A percentile compares a stretch with the other conserved stretches of the same genome.
phyloP scores from a whole-genome alignment of 92 coral and sea anemone species.

The Pocillopora grandis region DNA sequence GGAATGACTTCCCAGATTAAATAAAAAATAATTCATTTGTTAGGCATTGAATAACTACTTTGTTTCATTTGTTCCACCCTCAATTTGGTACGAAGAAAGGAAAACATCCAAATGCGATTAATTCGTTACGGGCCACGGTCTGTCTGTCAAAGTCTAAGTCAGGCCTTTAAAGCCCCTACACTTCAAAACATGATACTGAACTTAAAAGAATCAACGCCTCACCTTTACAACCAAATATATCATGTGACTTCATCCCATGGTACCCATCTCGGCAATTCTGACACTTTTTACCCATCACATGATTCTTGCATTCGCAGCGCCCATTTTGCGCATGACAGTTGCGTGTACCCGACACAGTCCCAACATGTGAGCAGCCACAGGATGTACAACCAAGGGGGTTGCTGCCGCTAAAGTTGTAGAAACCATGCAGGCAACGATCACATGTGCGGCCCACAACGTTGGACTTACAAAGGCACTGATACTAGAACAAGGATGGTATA shows the following conservation, averaged over 20 bases:
- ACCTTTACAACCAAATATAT: constrained; percentile 92
- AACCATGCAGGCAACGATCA: constrained; percentile 74
- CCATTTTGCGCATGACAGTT: constrained; percentile 76
- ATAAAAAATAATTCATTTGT: no score
- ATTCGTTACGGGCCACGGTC: no score
- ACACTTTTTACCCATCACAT: constrained; percentile 80
- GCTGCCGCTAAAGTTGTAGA: constrained; percentile 75
- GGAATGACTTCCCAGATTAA: no score
- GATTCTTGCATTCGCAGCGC: constrained; percentile 78
- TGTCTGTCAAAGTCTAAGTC: no score
- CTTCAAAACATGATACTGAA: no score
- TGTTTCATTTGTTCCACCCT: background rate
- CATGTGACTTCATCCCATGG: constrained; percentile 62
- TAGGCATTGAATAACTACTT: background rate
- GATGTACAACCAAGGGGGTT: constrained; percentile 77
- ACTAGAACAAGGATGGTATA: constrained; percentile 25
- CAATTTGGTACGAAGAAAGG: no score
- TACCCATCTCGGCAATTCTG: constrained; percentile 75
- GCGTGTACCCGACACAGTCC: constrained; percentile 80
- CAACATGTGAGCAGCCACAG: constrained; percentile 76
- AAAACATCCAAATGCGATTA: no score
- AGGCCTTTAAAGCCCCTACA: no score
- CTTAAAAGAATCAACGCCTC: background rate
- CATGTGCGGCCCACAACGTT: constrained; percentile 80
- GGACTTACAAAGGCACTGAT: constrained; percentile 77